phyloP scores from a whole-genome alignment of 53 echinoderm and acorn worm genomes.

The Zoroaster sp. region DNA sequence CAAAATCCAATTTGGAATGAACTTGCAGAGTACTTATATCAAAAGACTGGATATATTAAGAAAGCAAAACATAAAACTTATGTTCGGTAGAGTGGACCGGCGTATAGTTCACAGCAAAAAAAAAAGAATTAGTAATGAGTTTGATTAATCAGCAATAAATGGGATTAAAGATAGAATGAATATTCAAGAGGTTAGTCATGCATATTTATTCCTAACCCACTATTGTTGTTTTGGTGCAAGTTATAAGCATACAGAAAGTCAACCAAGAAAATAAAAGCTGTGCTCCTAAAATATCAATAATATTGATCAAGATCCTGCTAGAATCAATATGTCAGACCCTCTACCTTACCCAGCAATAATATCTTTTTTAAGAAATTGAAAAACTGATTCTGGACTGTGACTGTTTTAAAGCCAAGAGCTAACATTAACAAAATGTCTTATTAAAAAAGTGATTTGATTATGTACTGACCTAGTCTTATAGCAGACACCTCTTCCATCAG shows the following conservation, averaged over 20 bases:
- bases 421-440: neutral
- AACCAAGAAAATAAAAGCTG: neutral
- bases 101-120: constrained; percentile 29
- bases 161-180: constrained; percentile 28
- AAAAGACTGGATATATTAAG: neutral
- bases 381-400: neutral
- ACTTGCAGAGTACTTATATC: neutral
- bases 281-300: neutral
- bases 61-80: neutral
- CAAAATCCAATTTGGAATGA: neutral
- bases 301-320: neutral
- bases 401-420: neutral
- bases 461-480: constrained; percentile 50
- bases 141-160: constrained; percentile 44
- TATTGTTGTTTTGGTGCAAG: neutral
- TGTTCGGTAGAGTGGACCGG: neutral
- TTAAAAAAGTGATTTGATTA: neutral
- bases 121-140: neutral
- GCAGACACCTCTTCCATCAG: constrained; percentile 44
- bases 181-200: constrained; percentile 46
- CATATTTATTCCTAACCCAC: constrained; percentile 11
- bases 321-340: neutral
- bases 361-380: neutral
- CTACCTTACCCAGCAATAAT: neutral
- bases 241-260: neutral